Conservation (phyloP, 2,113 vertebrate species). For the Hippolais icterina region DNA sequence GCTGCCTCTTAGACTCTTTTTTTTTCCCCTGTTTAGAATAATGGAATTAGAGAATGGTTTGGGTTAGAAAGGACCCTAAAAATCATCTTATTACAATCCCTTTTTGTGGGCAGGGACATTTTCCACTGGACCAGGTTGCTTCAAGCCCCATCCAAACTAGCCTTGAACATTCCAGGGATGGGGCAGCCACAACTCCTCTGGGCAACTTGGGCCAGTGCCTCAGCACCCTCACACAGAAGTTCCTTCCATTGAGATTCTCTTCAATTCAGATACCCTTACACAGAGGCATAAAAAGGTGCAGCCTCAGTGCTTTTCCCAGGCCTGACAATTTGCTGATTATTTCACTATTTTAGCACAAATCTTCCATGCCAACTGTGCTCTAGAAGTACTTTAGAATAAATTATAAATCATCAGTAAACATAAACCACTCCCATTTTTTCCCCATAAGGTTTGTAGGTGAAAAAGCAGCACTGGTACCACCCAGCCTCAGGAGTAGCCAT, state of each 20-base stretch:
- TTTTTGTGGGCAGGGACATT: background rate
- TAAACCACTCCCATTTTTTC: background rate
- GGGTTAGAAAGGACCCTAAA: background rate
- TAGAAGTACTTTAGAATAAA: background rate
- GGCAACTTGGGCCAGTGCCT: background rate
- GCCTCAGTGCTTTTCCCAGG: background rate
- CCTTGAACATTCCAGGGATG: background rate
- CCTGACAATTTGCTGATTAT: background rate
- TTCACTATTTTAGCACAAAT: accelerated
- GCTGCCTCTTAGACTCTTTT: background rate
- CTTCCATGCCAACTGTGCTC: background rate
- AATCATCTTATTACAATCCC: background rate
- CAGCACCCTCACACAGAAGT: background rate
- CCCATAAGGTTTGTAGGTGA: background rate
- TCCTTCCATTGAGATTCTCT: too few relatives aligned
- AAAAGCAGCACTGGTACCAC: background rate
- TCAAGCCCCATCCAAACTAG: background rate
- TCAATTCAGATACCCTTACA: background rate
- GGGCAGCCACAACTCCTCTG: background rate
- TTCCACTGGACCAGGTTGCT: background rate
- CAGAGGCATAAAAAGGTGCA: background rate
- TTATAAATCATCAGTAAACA: background rate
- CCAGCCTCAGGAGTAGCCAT: background rate
- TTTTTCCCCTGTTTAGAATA: background rate
- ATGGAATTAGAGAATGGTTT: background rate